Evolutionary conservation across 37 sponge, comb jelly and placozoan species (phyloP), one percentile per base, ranked within the genome.

Genomic region (Tethya wilhelma): DNA sequence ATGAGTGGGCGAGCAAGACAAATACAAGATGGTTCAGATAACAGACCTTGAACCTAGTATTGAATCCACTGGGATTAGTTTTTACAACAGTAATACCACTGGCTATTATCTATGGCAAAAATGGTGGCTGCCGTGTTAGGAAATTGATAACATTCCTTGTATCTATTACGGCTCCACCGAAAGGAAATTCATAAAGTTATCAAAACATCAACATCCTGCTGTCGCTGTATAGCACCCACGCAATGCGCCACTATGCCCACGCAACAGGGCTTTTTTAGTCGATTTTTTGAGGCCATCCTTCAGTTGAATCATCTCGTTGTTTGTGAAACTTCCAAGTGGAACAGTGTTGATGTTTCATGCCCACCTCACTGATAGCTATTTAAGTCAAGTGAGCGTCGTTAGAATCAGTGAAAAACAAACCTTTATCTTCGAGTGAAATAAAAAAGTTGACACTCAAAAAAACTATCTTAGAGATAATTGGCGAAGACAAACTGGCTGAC

Each of bases 401-500:
- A 49, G 14, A 49, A 19, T 49, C 53, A 14, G 14, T 14, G 53
- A 49, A 49, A 49, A 67, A 67, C 67, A 67, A 67, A 31, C 62
- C 23, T 59, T 59, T 59, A 29, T 30, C 23, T 59, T 59, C 7
- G 62, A 29, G 25, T 19, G 17, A 49, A 49, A n/a, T n/a, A n/a
- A n/a, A n/a, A n/a, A n/a, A n/a, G n/a, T n/a, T n/a, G n/a, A n/a
- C n/a, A n/a, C n/a, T n/a, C n/a, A n/a, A 49, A 14, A 31, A 38
- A 67, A n/a, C 63, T 60, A 67, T 36, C 4, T 67, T 7, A 19
- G 34, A 22, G 7, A 31, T 19, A 67, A 31, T 67, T 36, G 25
- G 22, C 63, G n/a, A 60, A 11, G 67, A 76, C 67, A 79, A 67
- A 67, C 81, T 80, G 81, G 81, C 41, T 71, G 6, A 45, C 33